Base-by-base conservation (phyloP, 2,797 vertebrate genomes). In the Ispidina picta region DNA sequence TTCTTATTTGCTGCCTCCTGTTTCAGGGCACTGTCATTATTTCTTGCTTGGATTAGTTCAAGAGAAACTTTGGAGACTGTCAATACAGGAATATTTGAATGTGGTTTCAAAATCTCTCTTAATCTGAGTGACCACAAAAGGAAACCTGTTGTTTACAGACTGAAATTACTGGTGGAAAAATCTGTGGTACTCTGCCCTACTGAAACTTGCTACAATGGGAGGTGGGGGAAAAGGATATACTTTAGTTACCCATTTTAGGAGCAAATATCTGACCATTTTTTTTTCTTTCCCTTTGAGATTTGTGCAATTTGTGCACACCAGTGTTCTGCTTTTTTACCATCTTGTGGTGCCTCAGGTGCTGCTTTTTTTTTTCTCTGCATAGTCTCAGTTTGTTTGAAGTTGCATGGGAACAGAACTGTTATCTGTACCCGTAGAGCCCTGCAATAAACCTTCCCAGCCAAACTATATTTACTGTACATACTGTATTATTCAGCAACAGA, bases 1-100 rank as follows among this genome's bases (percentile, higher is more conserved):
- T 22, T 52, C 31, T 90, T 92, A 92, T 86, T 94, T 93, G 88
- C 74, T 91, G 74, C 33, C 39, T 92, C 20, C 52, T 74, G 70
- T 69, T 91, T 55, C 39, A 68, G 56, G 58, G 43, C 20, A 31
- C 35, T 33, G 56, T 48, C 10, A 5, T 77, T 91, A 48, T 77
- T 90, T 93, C 25, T 82, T 68, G 70, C 55, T 74, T 89, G 39
- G 43, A 37, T 44, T 39, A 88, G 22, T 79, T 56, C 69, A 83
- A 79, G 39, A 44, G 43, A 81, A 93, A 64, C 90, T 54, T 63
- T 77, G 56, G 31, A 75, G 90, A 37, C 15, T 58, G 3, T 58
- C 5, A 7, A 58, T 72, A 74, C 8, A 71, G 28, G n/a, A 41
- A 63, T 44, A 58, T 85, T 81, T 77, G 85, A 87, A 51, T 25